Evolutionary conservation across 2,113 vertebrate species (phyloP).

Genomic region (Burhinus oedicnemus): DNA sequence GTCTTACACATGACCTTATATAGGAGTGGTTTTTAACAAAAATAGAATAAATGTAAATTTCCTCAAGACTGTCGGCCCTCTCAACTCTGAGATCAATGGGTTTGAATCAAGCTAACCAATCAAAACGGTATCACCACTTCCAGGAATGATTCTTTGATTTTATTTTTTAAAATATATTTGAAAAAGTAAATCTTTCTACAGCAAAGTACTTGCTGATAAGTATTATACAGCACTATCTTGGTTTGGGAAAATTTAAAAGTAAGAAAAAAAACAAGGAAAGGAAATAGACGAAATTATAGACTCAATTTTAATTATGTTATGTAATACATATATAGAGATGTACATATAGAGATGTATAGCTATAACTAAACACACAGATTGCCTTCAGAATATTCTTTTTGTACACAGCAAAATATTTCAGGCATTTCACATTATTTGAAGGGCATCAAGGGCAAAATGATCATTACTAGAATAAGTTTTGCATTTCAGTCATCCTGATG

Average conservation of each 20-base stretch:
- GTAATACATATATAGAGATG: neutral
- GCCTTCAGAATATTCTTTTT: neutral
- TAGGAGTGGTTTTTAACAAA: neutral
- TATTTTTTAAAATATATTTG: neutral
- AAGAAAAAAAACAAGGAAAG: neutral
- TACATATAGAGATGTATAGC: neutral
- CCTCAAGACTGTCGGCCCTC: neutral
- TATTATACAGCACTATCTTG: neutral
- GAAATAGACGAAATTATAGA: neutral
- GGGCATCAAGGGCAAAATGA: neutral
- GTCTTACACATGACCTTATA: neutral
- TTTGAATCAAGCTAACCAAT: neutral
- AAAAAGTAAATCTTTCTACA: neutral
- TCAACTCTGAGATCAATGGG: neutral
- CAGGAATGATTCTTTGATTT: neutral
- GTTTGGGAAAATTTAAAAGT: neutral
- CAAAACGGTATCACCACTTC: neutral
- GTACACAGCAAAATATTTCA: neutral
- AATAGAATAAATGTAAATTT: neutral
- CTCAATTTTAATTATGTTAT: neutral
- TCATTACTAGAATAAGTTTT: neutral
- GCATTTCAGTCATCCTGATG: neutral
- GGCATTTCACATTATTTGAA: neutral
- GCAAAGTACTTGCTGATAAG: neutral
- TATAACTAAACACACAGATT: neutral